phyloP scores from a whole-genome alignment of 1,140 invertebrate species.

The Rhizoglyphus robini region DNA sequence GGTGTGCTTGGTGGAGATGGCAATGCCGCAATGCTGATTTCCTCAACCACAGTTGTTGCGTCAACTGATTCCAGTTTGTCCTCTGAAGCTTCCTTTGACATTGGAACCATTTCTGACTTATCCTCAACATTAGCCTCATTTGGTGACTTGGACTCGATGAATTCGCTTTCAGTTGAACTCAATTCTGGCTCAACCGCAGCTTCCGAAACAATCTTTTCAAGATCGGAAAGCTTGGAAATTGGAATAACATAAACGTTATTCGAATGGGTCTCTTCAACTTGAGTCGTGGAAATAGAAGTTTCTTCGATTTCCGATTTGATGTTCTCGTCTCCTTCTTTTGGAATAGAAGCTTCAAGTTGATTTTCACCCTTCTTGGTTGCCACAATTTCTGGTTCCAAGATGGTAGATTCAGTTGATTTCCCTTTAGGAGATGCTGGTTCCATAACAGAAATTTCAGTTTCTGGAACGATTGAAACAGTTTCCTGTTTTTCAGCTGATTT shows the following conservation, averaged over 20 bases:
- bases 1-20: not conserved
- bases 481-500: not conserved
- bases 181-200: not conserved
- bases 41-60: not conserved
- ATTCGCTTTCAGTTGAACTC: not conserved
- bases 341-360: not conserved
- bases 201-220: too few species aligned
- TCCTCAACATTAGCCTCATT: not conserved
- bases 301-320: too few species aligned
- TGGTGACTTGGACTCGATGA: not conserved
- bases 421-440: not conserved
- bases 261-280: too few species aligned
- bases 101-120: not conserved
- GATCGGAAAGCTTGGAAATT: too few species aligned
- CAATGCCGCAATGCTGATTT: not conserved
- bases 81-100: not conserved
- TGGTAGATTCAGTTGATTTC: not conserved
- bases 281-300: too few species aligned
- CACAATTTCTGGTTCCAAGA: not conserved
- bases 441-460: not conserved
- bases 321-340: not conserved
- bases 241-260: too few species aligned
- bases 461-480: not conserved
- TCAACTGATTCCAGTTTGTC: not conserved
- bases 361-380: not conserved